Conservation (phyloP, 92 coral and sea anemone genomes). For the Zoanthus sociatus region DNA sequence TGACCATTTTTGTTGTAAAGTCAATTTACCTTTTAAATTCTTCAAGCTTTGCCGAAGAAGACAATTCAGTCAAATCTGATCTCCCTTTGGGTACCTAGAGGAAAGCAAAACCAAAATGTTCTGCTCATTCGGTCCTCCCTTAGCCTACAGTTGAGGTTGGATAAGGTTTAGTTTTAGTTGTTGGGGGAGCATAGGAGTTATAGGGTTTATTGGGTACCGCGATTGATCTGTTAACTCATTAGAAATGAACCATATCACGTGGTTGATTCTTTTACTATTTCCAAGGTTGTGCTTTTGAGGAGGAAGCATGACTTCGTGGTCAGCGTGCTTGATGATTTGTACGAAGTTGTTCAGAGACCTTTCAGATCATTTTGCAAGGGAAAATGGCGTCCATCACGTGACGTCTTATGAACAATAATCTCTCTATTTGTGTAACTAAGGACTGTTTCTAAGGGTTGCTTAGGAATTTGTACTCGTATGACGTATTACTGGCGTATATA, state of each 20-base stretch:
- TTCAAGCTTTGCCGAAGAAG: conserved; percentile 77
- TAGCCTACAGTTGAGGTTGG: too few relatives aligned
- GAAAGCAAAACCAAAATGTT: not conserved
- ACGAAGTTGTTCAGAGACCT: not conserved
- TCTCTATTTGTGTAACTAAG: not conserved
- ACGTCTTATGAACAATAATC: not conserved
- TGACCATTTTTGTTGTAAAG: too few relatives aligned
- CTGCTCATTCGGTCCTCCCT: too few relatives aligned
- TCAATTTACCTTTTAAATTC: conserved; percentile 76
- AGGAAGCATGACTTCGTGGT: too few relatives aligned
- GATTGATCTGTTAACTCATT: too few relatives aligned
- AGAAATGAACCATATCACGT: too few relatives aligned
- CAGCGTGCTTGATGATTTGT: too few relatives aligned
- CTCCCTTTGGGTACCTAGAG: conserved; percentile 78
- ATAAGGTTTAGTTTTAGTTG: too few relatives aligned
- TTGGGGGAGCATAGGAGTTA: too few relatives aligned
- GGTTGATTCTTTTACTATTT: too few relatives aligned
- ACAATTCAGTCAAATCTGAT: conserved; percentile 74
- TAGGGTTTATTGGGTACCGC: too few relatives aligned
- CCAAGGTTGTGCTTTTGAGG: too few relatives aligned
- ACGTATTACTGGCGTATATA: not conserved
- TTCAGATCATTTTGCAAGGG: not conserved
- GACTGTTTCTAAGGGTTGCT: not conserved
- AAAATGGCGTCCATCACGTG: not conserved
- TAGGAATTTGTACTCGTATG: not conserved